Conservation (phyloP, 2,797 vertebrate genomes). For the Hemitrygon akajei region DNA sequence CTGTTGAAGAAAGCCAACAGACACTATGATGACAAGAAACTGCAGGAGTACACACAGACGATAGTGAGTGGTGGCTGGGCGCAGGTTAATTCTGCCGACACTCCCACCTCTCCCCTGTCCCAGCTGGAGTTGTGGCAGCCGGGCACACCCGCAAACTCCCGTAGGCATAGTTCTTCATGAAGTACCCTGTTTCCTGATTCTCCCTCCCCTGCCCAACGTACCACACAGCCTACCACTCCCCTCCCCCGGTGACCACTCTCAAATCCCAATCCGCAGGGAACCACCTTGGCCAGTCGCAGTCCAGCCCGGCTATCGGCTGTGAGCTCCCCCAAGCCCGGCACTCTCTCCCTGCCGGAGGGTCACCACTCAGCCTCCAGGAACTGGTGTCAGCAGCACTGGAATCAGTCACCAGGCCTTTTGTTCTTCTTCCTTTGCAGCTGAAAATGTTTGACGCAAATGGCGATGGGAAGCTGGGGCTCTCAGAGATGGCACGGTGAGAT, state of each 20-base stretch:
- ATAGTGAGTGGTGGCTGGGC: constrained; percentile 66
- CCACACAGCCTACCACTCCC: not conserved
- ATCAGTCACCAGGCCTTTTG: not conserved
- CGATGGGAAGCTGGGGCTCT: constrained; percentile 88
- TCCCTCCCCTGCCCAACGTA: no score
- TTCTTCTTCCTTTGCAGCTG: constrained; percentile 58
- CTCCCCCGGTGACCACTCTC: not conserved
- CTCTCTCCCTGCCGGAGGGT: not conserved
- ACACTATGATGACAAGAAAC: constrained; percentile 81
- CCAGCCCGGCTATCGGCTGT: no score
- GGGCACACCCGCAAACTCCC: no score
- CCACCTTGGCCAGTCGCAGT: no score
- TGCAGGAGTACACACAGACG: constrained; percentile 89
- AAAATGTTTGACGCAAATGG: constrained; percentile 93
- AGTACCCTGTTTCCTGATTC: not conserved
- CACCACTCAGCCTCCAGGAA: not conserved
- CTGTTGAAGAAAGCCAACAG: constrained; percentile 89
- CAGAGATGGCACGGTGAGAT: constrained; percentile 91
- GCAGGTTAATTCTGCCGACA: not conserved
- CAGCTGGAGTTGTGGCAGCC: no score
- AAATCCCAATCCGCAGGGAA: not conserved
- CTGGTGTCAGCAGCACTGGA: not conserved
- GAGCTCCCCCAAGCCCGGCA: not conserved
- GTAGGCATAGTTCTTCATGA: no score
- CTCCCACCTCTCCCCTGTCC: no score